These are phyloP conservation scores for Oenanthe melanoleuca DNA, from an alignment of 2,113 vertebrate species.

Conservation along the genomic window DNA sequence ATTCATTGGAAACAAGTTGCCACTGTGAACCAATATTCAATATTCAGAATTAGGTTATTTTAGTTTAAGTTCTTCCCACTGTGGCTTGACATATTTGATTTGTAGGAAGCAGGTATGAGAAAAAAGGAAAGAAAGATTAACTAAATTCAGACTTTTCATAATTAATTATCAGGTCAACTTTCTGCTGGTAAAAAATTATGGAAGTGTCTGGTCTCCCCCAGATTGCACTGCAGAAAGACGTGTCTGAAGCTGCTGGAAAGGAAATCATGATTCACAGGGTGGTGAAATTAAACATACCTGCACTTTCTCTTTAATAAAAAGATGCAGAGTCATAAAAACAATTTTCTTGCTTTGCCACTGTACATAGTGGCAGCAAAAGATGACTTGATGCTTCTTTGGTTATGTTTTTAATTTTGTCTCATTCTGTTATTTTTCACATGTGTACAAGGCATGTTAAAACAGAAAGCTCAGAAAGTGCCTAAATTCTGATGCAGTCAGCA, in stretches of 20 bases:
- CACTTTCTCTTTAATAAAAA: neutral
- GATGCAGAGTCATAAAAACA: neutral
- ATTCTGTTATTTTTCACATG: neutral
- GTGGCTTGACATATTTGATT: neutral
- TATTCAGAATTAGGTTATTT: neutral
- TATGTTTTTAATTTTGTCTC: slow-evolving; percentile 31
- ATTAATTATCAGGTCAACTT: neutral
- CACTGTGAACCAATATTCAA: neutral
- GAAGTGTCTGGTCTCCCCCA: neutral
- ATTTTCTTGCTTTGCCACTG: neutral
- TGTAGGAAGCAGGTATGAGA: neutral
- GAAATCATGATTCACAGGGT: neutral
- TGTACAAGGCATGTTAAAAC: neutral
- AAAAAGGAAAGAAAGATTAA: neutral
- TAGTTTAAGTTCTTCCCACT: neutral
- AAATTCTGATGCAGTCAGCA: neutral
- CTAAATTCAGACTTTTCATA: neutral
- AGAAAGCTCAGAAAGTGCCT: neutral
- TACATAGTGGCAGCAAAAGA: neutral
- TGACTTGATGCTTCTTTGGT: neutral
- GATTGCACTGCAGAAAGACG: neutral
- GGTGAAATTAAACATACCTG: slow-evolving; percentile 1
- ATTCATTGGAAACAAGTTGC: neutral
- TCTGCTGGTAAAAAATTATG: neutral
- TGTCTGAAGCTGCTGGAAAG: neutral